Conservation (phyloP, 2,888 invertebrate species). For the Aspidapion aeneum region DNA sequence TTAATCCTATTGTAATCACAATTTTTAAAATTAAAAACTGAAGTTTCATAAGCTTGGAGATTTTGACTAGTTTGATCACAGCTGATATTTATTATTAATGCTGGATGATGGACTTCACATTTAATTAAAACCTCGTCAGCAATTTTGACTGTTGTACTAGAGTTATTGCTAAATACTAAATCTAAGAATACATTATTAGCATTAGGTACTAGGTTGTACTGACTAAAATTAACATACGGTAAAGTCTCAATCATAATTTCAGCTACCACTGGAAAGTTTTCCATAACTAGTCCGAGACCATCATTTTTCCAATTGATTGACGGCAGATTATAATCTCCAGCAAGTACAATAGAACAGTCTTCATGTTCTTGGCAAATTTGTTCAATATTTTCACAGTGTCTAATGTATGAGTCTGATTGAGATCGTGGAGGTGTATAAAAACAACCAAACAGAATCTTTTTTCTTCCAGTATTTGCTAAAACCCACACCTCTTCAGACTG, state of each 20-base stretch:
- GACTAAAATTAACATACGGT: not conserved
- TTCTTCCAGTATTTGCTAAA: not conserved
- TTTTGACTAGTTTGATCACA: not conserved
- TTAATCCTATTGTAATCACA: not conserved
- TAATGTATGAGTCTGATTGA: not conserved
- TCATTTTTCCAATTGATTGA: not conserved
- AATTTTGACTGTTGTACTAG: not conserved
- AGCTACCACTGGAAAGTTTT: not conserved
- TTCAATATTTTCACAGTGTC: not conserved
- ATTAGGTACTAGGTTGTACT: not conserved
- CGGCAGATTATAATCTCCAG: not conserved
- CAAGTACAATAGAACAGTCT: not conserved
- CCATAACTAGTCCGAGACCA: not conserved
- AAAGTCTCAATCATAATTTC: not conserved
- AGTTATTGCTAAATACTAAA: not conserved
- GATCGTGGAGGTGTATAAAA: not conserved
- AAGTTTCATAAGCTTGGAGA: not conserved
- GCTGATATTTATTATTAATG: not conserved
- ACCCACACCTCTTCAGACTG: not conserved
- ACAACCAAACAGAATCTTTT: not conserved
- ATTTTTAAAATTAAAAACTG: not conserved
- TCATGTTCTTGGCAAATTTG: not conserved
- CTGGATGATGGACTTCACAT: not conserved
- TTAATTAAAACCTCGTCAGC: not conserved
- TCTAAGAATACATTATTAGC: not conserved